Base-by-base conservation (phyloP, 2,797 vertebrate species). In the Eleutherodactylus coqui region DNA sequence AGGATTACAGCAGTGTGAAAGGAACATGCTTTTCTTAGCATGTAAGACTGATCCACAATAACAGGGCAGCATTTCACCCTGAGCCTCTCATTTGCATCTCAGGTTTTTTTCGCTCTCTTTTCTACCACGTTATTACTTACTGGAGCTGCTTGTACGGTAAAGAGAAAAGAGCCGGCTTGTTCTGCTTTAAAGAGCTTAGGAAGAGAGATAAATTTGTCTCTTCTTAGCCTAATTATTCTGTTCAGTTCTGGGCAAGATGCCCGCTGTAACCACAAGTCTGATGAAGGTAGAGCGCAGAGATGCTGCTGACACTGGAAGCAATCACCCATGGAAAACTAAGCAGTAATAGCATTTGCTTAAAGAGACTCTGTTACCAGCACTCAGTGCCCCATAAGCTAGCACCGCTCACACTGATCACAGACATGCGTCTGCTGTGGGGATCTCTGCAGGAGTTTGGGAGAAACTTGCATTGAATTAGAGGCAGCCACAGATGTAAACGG, bases 1-100 rank as follows among this genome's bases (percentile, higher is more conserved):
- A 85, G 70, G 80, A 64, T 89, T 88, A 85, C 83, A 82, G 67
- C n/a, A 4, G 53, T 70, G 85, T 84, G 79, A 88, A 80, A 81
- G 79, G 69, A 79, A 84, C 67, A 80, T 73, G 64, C 49, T 77
- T 77, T 85, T 83, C 83, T 79, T 79, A 73, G 76, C 53, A 62
- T 73, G 75, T 77, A 69, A 77, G 80, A 60, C 73, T 64, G 53
- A 88, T 85, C 81, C 69, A 64, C 79, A 76, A 76, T 87, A 84
- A 75, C 77, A 81, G 82, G 82, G 77, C 86, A 58, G 58, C 70
- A 45, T 75, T 87, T 87, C 53, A 84, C 55, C 77, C 70, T 45
- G 76, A 80, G 67, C 69, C 41, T 64, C 82, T 87, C 77, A 87
- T 85, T 85, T 84, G 72, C 82, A 88, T 88, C 60, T 75, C 75